phyloP scores from a whole-genome alignment of 2,888 invertebrate genomes.

The Seira ritae region DNA sequence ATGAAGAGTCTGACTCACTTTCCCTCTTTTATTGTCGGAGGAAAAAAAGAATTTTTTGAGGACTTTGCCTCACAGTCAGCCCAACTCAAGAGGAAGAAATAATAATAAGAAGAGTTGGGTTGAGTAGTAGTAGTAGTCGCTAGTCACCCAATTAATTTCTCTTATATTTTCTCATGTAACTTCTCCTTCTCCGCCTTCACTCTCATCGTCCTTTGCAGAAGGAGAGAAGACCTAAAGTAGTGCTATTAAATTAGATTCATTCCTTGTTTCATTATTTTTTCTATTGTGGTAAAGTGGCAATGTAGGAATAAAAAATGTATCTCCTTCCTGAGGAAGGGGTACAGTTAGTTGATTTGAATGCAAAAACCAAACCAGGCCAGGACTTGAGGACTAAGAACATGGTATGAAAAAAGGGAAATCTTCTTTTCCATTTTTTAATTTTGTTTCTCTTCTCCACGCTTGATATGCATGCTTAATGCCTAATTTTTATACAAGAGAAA shows the following conservation, averaged over 20 bases:
- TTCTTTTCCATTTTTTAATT: conserved; percentile 3
- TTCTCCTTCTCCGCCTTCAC: background rate
- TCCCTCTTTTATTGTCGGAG: background rate
- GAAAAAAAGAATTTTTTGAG: background rate
- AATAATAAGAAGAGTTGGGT: background rate
- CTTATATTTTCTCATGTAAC: conserved; percentile 12
- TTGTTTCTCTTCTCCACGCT: conserved; percentile 1
- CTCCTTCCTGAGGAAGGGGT: background rate
- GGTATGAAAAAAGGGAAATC: background rate
- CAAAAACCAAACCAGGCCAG: background rate
- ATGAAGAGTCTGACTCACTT: background rate
- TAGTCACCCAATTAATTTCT: conserved; percentile 55
- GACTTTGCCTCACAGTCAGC: background rate
- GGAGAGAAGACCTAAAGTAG: too few relatives aligned
- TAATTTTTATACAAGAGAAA: background rate
- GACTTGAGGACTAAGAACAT: background rate
- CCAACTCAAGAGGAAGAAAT: background rate
- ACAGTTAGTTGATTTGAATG: background rate
- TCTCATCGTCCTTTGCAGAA: background rate
- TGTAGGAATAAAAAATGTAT: background rate
- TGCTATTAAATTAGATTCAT: conserved; percentile 6
- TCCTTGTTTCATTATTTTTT: conserved; percentile 4
- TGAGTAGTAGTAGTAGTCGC: too few relatives aligned
- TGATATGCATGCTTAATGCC: too few relatives aligned
- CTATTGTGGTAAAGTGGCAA: background rate